Evolutionary conservation across 2,797 vertebrate genomes (phyloP).

Genomic region (Meriones psammophilus): DNA sequence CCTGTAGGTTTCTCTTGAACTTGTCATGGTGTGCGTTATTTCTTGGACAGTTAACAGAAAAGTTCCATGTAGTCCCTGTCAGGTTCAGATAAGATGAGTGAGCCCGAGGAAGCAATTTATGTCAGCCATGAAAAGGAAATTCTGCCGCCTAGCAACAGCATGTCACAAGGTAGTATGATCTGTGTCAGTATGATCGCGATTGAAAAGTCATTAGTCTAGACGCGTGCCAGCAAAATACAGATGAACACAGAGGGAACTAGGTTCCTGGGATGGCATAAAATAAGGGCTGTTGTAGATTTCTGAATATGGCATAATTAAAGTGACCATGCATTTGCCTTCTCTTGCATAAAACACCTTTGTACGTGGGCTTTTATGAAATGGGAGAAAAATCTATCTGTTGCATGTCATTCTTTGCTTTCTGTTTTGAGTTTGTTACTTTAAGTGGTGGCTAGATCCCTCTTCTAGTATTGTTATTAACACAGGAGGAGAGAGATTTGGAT

Average conservation of each 20-base stretch:
- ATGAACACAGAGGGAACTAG: not conserved
- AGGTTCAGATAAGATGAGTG: not conserved
- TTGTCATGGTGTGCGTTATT: not conserved
- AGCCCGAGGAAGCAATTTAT: not conserved
- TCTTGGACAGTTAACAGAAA: not conserved
- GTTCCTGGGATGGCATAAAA: not conserved
- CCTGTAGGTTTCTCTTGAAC: not conserved
- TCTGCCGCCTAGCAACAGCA: not conserved
- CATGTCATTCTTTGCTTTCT: not conserved
- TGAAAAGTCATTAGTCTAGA: not conserved
- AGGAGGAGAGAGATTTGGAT: not conserved
- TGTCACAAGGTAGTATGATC: not conserved
- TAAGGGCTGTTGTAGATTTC: not conserved
- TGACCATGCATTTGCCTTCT: not conserved
- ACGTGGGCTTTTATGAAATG: not conserved
- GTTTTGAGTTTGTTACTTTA: not conserved
- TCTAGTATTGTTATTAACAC: not conserved
- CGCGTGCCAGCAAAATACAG: not conserved
- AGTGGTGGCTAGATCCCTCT: not conserved
- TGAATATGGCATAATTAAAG: not conserved
- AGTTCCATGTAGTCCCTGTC: not conserved
- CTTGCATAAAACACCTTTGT: not conserved
- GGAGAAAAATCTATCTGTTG: not conserved
- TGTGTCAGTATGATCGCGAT: not conserved
- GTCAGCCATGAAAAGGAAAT: not conserved